A percentile compares a stretch with the other conserved stretches of the same genome.
Evolutionary conservation across 53 echinoderm and acorn worm species (phyloP).

Genomic region (Paelopatides confundens): DNA sequence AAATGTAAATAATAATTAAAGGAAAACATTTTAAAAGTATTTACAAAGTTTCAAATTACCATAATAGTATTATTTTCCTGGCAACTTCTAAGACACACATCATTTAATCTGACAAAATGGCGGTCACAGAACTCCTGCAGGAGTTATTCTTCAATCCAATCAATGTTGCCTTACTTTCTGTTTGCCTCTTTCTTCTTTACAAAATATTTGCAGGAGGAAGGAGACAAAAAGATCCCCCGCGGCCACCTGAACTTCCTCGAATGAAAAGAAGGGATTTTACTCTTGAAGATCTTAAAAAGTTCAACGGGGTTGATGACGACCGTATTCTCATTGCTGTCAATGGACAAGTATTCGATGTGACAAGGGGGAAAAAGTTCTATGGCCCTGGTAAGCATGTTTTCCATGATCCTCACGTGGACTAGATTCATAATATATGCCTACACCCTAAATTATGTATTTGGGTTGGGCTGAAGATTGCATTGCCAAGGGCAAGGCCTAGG

Average conservation of each 20-base stretch:
- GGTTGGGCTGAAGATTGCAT: too few relatives aligned
- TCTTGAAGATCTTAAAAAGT: slow-evolving; percentile 84
- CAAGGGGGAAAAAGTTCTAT: slow-evolving; percentile 96
- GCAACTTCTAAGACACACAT: background rate
- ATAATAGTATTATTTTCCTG: background rate
- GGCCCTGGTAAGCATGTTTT: slow-evolving; percentile 88
- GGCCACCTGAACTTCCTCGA: slow-evolving; percentile 74
- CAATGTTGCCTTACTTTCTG: slow-evolving; percentile 87
- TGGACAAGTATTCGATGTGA: slow-evolving; percentile 96
- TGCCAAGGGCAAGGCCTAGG: too few relatives aligned
- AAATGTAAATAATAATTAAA: too few relatives aligned
- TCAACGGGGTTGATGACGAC: slow-evolving; percentile 79
- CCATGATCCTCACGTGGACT: too few relatives aligned
- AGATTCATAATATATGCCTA: too few relatives aligned
- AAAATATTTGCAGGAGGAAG: slow-evolving; percentile 89
- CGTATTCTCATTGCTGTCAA: slow-evolving; percentile 96
- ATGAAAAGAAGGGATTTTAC: slow-evolving; percentile 98
- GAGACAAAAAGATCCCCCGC: slow-evolving; percentile 78
- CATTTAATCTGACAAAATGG: slow-evolving; percentile 61
- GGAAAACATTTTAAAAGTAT: too few relatives aligned
- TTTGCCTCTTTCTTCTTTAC: slow-evolving; percentile 93
- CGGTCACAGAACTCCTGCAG: slow-evolving; percentile 84
- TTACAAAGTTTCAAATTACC: too few relatives aligned
- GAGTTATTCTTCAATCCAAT: slow-evolving; percentile 96
- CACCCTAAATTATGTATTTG: too few relatives aligned